Evolutionary conservation across 2,113 vertebrate species (phyloP), one percentile per base, ranked within the genome.

Genomic region (Pheucticus melanocephalus): DNA sequence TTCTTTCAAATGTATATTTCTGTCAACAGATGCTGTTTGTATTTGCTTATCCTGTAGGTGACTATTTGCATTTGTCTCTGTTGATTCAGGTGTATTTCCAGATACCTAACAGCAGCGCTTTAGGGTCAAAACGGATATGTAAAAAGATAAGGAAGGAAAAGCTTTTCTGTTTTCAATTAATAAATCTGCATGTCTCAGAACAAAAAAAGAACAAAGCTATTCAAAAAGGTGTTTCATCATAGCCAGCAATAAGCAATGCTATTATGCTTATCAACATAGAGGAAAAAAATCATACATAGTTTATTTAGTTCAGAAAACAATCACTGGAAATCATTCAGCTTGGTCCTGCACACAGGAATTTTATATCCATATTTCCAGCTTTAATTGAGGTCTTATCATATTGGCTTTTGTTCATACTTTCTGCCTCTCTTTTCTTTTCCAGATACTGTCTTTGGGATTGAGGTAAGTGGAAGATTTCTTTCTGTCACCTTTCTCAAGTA

Each of bases 381-480:
- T 79, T 65, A 70, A 61, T 16, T 42, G 47, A 85, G 3, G 12
- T 77, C 87, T 91, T 91, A 54, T 76, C 64, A 20, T 24, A 15
- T n/a, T 66, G 54, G 44, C 42, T 87, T 85, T 59, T 14, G 61
- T 91, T 95, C 47, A 83, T 24, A 11, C 11, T 72, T 93, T 87
- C 31, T 88, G 15, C 50, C 21, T 85, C 27, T 90, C 50, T 64
- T 33, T 90, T 71, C 27, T 91, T 91, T 95, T 86, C 51, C 79
- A 97, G 96, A 93, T 88, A 56, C 88, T 88, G 72, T 69, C 76
- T 83, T 95, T 83, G 96, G 94, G 68, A n/a, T 88, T 88, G 96
- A 96, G 96, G 96, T 97, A 60, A 96, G 96, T 90, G 19, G 68
- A 66, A 78, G 48, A 79, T 60, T 83, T 83, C 23, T 92, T 87